Base-by-base conservation (phyloP, 2,797 vertebrate genomes). In the Crocidura indochinensis region DNA sequence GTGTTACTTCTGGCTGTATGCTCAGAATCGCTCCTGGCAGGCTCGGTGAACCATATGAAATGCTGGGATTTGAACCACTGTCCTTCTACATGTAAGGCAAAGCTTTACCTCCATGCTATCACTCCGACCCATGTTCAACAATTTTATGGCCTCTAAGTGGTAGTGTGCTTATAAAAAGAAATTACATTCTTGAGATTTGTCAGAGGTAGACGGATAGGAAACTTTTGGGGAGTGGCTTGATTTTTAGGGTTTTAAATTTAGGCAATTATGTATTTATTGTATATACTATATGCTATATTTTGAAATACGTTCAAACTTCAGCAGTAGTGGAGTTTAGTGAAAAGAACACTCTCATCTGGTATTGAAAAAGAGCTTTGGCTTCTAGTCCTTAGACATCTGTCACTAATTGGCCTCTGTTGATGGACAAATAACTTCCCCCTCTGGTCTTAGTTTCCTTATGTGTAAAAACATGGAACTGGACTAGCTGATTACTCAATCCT, bases 71-170 rank as follows among this genome's bases (percentile, higher is more conserved):
- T n/a, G n/a, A n/a, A n/a, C n/a, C n/a, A n/a, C n/a, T n/a, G n/a
- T n/a, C n/a, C n/a, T n/a, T n/a, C n/a, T n/a, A n/a, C n/a, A n/a
- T n/a, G n/a, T n/a, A n/a, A n/a, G n/a, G n/a, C n/a, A n/a, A n/a
- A n/a, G n/a, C n/a, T n/a, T n/a, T n/a, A n/a, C n/a, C n/a, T n/a
- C n/a, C n/a, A n/a, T n/a, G n/a, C n/a, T n/a, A n/a, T n/a, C n/a
- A n/a, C n/a, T n/a, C n/a, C n/a, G n/a, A n/a, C n/a, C n/a, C n/a
- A n/a, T 38, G 38, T 38, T 38, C 38, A 38, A 38, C 2, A 5
- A 38, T 38, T 38, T 38, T 38, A 38, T 38, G 38, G 64, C 7
- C 88, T 94, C 77, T 71, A 31, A 67, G 53, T 71, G 91, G 69
- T 77, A 92, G 56, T 38, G 38, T 38, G 38, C 0, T 74, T 9